Evolutionary conservation across 2,797 vertebrate genomes (phyloP).

Genomic region (Coregonus suidteri): DNA sequence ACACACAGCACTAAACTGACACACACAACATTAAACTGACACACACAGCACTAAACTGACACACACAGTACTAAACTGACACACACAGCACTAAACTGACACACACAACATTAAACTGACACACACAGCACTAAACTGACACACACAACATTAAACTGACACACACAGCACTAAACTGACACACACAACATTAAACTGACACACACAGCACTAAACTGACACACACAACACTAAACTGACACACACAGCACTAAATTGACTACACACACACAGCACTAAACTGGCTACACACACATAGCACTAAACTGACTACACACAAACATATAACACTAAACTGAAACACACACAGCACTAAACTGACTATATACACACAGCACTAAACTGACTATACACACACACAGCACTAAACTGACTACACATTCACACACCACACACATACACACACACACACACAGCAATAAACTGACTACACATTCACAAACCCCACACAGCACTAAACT

Average conservation of each 20-base stretch:
- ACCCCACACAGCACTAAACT: conserved; percentile 11
- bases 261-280: background rate
- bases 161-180: background rate
- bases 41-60: too few species aligned
- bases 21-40: too few species aligned
- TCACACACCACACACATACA: background rate
- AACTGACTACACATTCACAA: background rate
- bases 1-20: too few species aligned
- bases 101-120: too few species aligned
- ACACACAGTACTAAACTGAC: too few species aligned
- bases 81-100: too few species aligned
- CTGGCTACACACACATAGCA: background rate
- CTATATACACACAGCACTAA: conserved; percentile 4
- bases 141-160: background rate
- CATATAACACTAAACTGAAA: background rate
- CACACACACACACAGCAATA: conserved; percentile 27
- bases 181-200: background rate
- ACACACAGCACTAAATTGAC: background rate
- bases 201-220: background rate
- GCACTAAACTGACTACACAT: background rate
- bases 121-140: background rate
- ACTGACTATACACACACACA: background rate
- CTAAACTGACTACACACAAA: background rate
- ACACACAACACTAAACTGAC: background rate
- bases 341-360: background rate